A percentile compares a stretch with the other conserved stretches of the same genome.
These are phyloP conservation scores for Scyliorhinus canicula DNA, from an alignment of 2,797 vertebrate species.

Conservation along the genomic window DNA sequence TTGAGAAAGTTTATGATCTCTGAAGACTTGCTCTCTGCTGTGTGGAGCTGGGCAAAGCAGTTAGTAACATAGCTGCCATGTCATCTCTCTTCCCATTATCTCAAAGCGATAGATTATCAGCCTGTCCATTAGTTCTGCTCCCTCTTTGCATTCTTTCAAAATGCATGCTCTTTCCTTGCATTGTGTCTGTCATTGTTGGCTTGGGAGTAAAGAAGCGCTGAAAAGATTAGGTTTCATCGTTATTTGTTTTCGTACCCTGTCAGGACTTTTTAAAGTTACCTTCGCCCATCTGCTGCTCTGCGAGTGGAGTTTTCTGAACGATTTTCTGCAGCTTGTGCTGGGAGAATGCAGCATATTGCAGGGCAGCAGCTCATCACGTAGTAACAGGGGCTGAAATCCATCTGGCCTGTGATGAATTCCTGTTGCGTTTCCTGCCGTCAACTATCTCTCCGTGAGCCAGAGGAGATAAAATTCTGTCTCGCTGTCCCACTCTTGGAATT, in stretches of 20 bases:
- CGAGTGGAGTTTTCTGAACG: background rate
- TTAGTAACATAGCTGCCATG: background rate
- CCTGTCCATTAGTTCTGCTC: conserved; percentile 22
- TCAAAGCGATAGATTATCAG: conserved; percentile 34
- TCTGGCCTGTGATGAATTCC: conserved; percentile 14
- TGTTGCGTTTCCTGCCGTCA: background rate
- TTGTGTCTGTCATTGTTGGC: conserved; percentile 24
- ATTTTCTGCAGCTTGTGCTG: background rate
- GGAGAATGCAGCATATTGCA: background rate
- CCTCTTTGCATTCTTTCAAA: conserved; percentile 24
- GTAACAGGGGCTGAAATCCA: conserved; percentile 5
- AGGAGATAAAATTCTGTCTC: conserved; percentile 22
- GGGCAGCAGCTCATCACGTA: background rate
- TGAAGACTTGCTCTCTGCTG: background rate
- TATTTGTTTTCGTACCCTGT: conserved; percentile 5
- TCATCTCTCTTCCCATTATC: conserved; percentile 32
- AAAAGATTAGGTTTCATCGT: conserved; percentile 5
- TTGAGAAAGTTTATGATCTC: background rate
- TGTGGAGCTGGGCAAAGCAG: background rate
- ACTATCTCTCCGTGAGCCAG: background rate
- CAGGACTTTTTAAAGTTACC: background rate
- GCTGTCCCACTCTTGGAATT: background rate
- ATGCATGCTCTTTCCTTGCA: background rate
- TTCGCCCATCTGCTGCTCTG: background rate
- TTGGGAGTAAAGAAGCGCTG: background rate